A percentile compares a stretch with the other conserved stretches of the same genome.
These are phyloP conservation scores for Chelidonichthys spinosus DNA, from an alignment of 2,797 vertebrate genomes.

Conservation along the genomic window DNA sequence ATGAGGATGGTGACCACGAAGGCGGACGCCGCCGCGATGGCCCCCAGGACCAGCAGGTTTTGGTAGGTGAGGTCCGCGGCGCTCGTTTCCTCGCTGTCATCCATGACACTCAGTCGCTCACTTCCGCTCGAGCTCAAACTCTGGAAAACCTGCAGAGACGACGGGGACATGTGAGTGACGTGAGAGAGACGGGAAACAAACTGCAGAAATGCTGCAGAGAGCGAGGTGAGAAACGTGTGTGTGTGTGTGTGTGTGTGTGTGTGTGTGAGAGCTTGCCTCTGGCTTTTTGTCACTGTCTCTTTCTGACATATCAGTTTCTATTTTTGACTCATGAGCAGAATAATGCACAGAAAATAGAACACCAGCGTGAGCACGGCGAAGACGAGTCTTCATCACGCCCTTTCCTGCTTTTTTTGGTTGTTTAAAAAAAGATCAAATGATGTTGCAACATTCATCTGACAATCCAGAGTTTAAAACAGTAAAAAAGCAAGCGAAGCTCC, in stretches of 20 bases:
- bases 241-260: neutral
- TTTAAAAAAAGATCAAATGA: conserved; percentile 68
- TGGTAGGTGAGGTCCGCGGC: conserved; percentile 54
- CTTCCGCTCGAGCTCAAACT: conserved; percentile 61
- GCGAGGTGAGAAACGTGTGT: conserved; percentile 32
- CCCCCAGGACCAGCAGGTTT: conserved; percentile 84
- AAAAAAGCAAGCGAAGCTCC: conserved; percentile 50
- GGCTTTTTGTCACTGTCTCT: conserved; percentile 77
- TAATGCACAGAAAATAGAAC: conserved; percentile 79
- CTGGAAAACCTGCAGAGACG: conserved; percentile 71
- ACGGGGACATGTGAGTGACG: conserved; percentile 57
- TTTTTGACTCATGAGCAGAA: conserved; percentile 71
- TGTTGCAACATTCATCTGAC: conserved; percentile 46
- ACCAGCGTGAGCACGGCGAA: conserved; percentile 48
- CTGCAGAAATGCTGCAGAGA: conserved; percentile 49
- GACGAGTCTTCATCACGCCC: conserved; percentile 59
- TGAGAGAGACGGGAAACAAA: conserved; percentile 57
- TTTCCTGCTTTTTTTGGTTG: conserved; percentile 39
- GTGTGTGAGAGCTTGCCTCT: conserved; percentile 54
- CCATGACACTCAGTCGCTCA: conserved; percentile 74
- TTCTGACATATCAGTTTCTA: conserved; percentile 80
- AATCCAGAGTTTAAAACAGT: conserved; percentile 55
- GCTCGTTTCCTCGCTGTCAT: neutral
- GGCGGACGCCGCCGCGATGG: conserved; percentile 86
- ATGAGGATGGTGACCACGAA: conserved; percentile 87